Percentiles rank a stretch among this genome's conserved stretches.
Conservation (phyloP, 2,113 vertebrate species). For the Carollia perspicillata region DNA sequence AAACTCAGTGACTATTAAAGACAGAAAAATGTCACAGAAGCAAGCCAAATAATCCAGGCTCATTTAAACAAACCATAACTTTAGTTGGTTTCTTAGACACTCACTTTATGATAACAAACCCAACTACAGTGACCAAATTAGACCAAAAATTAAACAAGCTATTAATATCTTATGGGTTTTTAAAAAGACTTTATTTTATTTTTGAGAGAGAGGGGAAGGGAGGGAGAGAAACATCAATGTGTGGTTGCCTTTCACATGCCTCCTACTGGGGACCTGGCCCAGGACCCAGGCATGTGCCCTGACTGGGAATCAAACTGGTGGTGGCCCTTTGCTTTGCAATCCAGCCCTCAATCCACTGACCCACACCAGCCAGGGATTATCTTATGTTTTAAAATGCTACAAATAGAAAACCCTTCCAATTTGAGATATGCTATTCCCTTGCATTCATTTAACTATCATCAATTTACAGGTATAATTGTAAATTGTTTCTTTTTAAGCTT, state of each 20-base stretch:
- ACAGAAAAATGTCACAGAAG: not conserved
- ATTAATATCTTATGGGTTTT: not conserved
- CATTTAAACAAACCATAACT: not conserved
- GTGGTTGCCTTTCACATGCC: no score
- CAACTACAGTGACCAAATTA: not conserved
- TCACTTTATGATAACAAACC: not conserved
- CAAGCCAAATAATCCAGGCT: not conserved
- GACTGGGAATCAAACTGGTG: no score
- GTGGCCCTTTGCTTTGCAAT: no score
- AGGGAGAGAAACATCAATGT: no score
- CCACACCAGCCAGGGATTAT: not conserved
- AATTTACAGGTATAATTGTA: not conserved
- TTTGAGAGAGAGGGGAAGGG: no score
- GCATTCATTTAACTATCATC: not conserved
- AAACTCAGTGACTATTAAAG: not conserved
- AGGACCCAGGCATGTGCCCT: no score
- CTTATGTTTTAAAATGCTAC: slow-evolving; percentile 17
- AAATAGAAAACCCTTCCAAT: not conserved
- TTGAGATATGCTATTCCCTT: not conserved
- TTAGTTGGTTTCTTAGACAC: not conserved
- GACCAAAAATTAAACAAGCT: slow-evolving; percentile 21
- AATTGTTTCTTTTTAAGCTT: not conserved
- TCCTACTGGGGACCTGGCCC: no score
- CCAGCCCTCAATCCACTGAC: no score
- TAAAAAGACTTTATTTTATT: not conserved